Evolutionary conservation across 2,888 invertebrate species (phyloP).

Genomic region (Syrista parreyssii): DNA sequence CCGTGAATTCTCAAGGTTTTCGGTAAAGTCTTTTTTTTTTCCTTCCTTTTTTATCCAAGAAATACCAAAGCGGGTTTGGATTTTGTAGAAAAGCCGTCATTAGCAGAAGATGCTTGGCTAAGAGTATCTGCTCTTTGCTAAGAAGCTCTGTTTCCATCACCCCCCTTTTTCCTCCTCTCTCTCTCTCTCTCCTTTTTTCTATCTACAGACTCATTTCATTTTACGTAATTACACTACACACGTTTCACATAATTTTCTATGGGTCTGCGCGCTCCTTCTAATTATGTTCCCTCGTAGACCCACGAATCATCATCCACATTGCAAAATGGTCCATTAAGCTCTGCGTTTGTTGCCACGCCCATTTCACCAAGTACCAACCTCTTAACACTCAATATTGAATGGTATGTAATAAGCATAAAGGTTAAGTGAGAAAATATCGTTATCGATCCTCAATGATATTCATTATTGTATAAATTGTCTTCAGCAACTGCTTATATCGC

Average conservation of each 20-base stretch:
- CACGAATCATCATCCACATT: background rate
- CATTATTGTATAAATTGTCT: constrained; percentile 30
- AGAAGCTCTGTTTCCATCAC: background rate
- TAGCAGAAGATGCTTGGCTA: background rate
- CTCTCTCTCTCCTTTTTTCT: background rate
- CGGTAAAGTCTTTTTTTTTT: background rate
- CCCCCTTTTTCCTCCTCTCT: too few species aligned
- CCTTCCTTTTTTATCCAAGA: background rate
- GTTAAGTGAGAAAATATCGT: background rate
- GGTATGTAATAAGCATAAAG: background rate
- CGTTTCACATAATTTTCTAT: background rate
- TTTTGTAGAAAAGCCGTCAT: background rate
- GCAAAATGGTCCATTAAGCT: background rate
- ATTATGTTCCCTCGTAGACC: background rate
- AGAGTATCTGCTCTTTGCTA: background rate
- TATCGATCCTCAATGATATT: constrained; percentile 33
- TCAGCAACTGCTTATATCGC: constrained; percentile 42
- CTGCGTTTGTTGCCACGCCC: background rate
- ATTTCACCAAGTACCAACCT: background rate
- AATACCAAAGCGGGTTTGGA: background rate
- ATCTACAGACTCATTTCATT: background rate
- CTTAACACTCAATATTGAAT: background rate
- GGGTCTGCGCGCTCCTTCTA: background rate
- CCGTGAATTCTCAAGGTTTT: background rate
- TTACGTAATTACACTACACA: background rate